A percentile compares a stretch with the other conserved stretches of the same genome.
phyloP scores from a whole-genome alignment of 2,888 invertebrate genomes.

The Punctoribates punctum region DNA sequence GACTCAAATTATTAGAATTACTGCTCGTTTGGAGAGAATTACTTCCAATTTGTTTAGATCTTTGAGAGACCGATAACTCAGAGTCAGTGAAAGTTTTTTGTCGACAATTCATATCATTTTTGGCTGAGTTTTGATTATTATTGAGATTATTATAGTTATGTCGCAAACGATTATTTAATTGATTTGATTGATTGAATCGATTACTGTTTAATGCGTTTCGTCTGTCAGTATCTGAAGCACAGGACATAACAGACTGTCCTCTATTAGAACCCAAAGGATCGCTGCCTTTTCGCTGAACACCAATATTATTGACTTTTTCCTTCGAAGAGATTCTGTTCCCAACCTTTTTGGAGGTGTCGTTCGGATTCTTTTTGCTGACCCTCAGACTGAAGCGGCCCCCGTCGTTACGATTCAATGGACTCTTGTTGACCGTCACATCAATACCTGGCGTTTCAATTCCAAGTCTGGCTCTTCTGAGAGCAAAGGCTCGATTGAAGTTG shows the following conservation, averaged over 20 bases:
- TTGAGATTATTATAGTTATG: not conserved
- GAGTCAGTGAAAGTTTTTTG: too few relatives aligned
- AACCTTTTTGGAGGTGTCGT: not conserved
- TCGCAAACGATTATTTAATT: not conserved
- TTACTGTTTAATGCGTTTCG: not conserved
- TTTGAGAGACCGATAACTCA: too few relatives aligned
- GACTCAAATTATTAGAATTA: too few relatives aligned
- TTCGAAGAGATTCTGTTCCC: not conserved
- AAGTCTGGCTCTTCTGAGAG: conserved; percentile 64
- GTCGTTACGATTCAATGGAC: conserved; percentile 60
- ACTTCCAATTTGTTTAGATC: too few relatives aligned
- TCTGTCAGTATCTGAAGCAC: conserved; percentile 25
- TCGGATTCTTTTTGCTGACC: conserved; percentile 49
- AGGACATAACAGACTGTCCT: not conserved
- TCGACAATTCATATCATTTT: too few relatives aligned
- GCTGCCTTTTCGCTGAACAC: not conserved
- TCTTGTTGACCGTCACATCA: conserved; percentile 38
- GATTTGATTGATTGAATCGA: not conserved
- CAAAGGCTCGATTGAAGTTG: conserved; percentile 67
- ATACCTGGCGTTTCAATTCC: conserved; percentile 52
- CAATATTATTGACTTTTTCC: not conserved
- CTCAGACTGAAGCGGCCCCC: conserved; percentile 65
- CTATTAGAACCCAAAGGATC: not conserved
- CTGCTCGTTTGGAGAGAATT: too few relatives aligned
- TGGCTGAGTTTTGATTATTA: not conserved